Conservation (phyloP, 2,113 vertebrate genomes). For the Ageneiosus marmoratus region DNA sequence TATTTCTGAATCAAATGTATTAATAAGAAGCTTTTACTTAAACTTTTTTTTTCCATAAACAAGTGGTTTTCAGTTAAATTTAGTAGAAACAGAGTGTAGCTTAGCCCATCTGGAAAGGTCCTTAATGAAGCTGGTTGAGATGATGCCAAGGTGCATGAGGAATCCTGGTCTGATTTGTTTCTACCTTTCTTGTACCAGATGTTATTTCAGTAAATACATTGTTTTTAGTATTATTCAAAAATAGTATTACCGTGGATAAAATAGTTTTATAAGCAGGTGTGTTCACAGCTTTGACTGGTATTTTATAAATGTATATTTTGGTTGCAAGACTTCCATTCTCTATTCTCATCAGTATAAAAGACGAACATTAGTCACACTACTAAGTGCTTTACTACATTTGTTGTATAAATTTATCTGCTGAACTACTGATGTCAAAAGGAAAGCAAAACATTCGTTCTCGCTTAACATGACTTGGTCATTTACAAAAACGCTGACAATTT, state of each 20-base stretch:
- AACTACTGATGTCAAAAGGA: neutral
- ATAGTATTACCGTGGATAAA: neutral
- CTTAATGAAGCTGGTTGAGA: neutral
- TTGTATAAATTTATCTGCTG: neutral
- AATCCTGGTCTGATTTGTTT: neutral
- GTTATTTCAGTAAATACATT: neutral
- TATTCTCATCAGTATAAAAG: conserved; percentile 4
- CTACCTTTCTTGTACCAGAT: neutral
- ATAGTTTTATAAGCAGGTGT: neutral
- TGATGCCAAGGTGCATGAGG: neutral
- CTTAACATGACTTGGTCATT: conserved; percentile 15
- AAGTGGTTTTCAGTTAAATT: neutral
- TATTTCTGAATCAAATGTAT: neutral
- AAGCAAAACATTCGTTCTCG: neutral
- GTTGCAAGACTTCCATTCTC: conserved; percentile 2
- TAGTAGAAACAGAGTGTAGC: neutral
- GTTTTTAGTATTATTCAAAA: neutral
- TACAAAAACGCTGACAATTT: neutral
- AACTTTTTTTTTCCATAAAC: neutral
- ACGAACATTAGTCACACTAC: neutral
- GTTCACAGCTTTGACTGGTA: neutral
- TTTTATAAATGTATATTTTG: neutral
- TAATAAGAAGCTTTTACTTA: neutral
- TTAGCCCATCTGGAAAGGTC: neutral
- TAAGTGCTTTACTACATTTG: neutral